A percentile compares a stretch with the other conserved stretches of the same genome.
Evolutionary conservation across 2,888 invertebrate genomes (phyloP).

Genomic region (Muscina levida): DNA sequence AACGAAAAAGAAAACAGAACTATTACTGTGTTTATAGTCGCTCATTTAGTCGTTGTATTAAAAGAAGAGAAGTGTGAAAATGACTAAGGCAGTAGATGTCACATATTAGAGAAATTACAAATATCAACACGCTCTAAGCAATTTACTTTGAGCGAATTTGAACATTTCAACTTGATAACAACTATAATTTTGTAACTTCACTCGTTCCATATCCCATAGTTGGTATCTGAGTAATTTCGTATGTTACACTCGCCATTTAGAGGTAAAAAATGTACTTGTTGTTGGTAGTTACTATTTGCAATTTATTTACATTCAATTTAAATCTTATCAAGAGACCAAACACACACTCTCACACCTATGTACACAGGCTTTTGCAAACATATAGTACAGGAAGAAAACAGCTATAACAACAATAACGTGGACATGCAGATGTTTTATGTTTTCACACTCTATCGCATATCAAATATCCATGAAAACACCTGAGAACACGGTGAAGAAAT

Average conservation of each 20-base stretch:
- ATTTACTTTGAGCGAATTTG: too few relatives aligned
- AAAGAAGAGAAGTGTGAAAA: too few relatives aligned
- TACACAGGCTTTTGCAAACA: neutral
- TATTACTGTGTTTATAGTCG: too few relatives aligned
- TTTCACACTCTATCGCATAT: conserved; percentile 16
- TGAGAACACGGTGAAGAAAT: conserved; percentile 16
- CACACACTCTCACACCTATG: neutral
- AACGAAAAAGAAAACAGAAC: too few relatives aligned
- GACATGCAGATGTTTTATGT: neutral
- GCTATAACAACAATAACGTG: neutral
- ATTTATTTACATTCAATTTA: conserved; percentile 57
- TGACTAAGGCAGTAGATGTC: too few relatives aligned
- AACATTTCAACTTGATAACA: too few relatives aligned
- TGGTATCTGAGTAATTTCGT: neutral
- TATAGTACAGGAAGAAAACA: too few relatives aligned
- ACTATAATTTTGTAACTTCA: too few relatives aligned
- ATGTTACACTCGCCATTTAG: neutral
- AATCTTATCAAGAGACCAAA: conserved; percentile 55
- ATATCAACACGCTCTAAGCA: too few relatives aligned
- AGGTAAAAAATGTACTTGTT: conserved; percentile 19
- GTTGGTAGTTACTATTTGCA: conserved; percentile 31
- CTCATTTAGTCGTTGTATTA: too few relatives aligned
- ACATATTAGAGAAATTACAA: too few relatives aligned
- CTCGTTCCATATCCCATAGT: too few relatives aligned
- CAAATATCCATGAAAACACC: conserved; percentile 45